phyloP scores from a whole-genome alignment of 2,113 vertebrate species.

The Vulpes ferrilata region DNA sequence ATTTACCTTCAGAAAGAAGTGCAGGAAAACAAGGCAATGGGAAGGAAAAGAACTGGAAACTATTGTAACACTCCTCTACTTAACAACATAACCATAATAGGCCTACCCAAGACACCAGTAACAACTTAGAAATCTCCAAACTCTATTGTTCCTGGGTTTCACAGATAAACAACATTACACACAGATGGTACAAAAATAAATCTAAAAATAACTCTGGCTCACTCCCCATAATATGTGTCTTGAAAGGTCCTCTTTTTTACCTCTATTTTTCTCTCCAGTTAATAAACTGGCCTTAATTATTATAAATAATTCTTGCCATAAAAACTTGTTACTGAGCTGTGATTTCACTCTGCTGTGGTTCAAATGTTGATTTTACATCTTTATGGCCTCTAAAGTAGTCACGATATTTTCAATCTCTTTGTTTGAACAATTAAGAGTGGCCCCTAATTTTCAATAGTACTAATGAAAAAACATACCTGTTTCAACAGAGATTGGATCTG shows the following conservation, averaged over 20 bases:
- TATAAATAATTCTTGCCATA: neutral
- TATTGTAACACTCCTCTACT: neutral
- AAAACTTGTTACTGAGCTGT: neutral
- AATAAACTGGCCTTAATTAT: neutral
- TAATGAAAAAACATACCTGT: neutral
- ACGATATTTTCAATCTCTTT: neutral
- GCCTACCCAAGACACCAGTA: neutral
- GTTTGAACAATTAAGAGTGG: neutral
- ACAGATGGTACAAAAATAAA: neutral
- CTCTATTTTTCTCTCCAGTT: neutral
- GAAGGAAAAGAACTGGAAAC: neutral
- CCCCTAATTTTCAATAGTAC: neutral
- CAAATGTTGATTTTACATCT: neutral
- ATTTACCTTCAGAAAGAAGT: slow-evolving; percentile 53
- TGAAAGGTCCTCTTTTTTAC: neutral
- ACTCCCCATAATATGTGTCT: neutral
- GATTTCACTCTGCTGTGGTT: neutral
- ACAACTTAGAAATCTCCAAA: neutral
- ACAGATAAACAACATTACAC: neutral
- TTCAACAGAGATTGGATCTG: neutral
- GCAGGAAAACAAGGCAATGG: neutral
- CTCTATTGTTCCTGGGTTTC: neutral
- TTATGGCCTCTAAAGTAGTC: neutral
- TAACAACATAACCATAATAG: neutral
- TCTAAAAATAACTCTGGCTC: neutral